Percentiles rank a stretch among this genome's conserved stretches.
Evolutionary conservation across 2,888 invertebrate species (phyloP).

Genomic region (Prosapia bicincta): DNA sequence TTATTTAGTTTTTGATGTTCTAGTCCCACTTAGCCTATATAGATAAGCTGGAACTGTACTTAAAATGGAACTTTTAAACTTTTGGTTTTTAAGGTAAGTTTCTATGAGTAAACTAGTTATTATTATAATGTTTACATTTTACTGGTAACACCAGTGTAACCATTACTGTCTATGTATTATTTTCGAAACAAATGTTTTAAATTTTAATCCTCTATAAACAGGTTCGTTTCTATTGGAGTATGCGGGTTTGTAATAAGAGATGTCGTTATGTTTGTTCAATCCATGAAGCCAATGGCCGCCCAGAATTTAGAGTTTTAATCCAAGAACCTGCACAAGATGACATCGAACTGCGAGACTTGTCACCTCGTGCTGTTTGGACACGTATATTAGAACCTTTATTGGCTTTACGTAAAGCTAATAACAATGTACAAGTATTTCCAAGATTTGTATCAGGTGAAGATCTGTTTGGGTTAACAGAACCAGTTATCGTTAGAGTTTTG

Average conservation of each 20-base stretch:
- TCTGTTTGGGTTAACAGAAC: conserved; percentile 94
- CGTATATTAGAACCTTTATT: conserved; percentile 79
- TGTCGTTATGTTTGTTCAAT: conserved; percentile 95
- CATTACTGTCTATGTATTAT: no score
- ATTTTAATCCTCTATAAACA: no score
- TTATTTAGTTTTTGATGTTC: no score
- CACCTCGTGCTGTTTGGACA: conserved; percentile 82
- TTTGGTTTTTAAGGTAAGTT: no score
- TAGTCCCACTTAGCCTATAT: no score
- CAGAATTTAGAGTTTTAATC: conserved; percentile 86
- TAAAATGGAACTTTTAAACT: no score
- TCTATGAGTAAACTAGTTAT: no score
- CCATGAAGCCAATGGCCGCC: conserved; percentile 79
- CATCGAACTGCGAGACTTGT: conserved; percentile 62
- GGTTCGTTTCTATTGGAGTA: conserved; percentile 97
- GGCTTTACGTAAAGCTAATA: conserved; percentile 65
- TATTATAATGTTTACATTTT: no score
- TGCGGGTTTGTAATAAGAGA: conserved; percentile 78
- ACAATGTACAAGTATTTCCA: conserved; percentile 83
- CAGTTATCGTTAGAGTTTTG: conserved; percentile 88
- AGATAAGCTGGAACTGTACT: no score
- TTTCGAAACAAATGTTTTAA: no score
- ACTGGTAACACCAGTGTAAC: no score
- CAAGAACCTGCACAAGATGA: conserved; percentile 56
- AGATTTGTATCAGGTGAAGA: conserved; percentile 93